A percentile compares a stretch with the other conserved stretches of the same genome.
These are phyloP conservation scores for Chrysemys picta DNA, from an alignment of 2,113 vertebrate species.

Conservation along the genomic window DNA sequence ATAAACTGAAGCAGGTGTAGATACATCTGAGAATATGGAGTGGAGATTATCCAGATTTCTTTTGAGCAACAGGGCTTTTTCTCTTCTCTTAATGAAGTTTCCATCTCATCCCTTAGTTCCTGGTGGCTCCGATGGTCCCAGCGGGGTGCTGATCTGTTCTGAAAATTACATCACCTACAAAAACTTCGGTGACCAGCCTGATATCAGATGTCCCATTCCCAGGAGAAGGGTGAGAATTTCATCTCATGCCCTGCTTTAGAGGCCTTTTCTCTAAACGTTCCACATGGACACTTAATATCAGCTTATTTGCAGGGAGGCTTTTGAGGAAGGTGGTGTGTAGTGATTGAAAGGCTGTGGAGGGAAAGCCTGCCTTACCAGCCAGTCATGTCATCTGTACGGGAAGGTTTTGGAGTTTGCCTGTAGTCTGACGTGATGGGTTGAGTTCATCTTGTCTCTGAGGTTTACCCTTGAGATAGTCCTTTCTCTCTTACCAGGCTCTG, in stretches of 20 bases:
- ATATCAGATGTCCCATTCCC: conserved; percentile 98
- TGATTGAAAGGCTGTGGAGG: neutral
- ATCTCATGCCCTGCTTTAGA: neutral
- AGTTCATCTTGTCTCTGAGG: conserved; percentile 84
- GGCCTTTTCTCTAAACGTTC: neutral
- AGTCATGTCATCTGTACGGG: accelerated
- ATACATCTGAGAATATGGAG: accelerated
- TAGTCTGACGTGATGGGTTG: conserved; percentile 74
- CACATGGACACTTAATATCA: neutral
- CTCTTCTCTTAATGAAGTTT: neutral
- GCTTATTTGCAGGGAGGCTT: neutral
- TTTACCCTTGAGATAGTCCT: conserved; percentile 69
- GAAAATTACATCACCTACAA: conserved; percentile 99
- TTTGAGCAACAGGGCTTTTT: neutral
- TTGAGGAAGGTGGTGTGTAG: neutral
- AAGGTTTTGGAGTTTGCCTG: neutral
- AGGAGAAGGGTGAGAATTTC: conserved; percentile 90
- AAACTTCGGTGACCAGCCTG: conserved; percentile 98
- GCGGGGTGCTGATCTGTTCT: conserved; percentile 97
- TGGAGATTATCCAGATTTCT: accelerated
- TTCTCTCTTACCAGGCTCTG: conserved; percentile 75
- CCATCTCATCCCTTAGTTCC: conserved; percentile 83
- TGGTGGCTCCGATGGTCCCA: conserved; percentile 97
- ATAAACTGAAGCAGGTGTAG: accelerated
- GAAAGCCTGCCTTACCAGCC: neutral